These are phyloP conservation scores for Oncorhynchus clarkii DNA, from an alignment of 2,113 vertebrate genomes.

Conservation along the genomic window DNA sequence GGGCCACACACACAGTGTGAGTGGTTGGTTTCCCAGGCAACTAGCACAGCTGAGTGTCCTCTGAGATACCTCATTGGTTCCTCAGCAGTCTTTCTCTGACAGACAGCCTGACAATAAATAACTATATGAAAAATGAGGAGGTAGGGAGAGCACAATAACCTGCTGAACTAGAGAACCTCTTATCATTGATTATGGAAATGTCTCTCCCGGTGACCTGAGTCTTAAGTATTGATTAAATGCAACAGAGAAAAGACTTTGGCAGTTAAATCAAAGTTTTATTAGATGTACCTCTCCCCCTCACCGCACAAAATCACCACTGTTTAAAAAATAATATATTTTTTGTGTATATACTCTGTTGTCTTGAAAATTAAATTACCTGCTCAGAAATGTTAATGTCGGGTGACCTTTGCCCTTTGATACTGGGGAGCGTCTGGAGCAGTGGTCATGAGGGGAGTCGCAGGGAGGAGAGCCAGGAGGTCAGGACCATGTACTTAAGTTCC, in stretches of 20 bases:
- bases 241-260: conserved; percentile 65
- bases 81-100: conserved; percentile 33
- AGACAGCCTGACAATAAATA: conserved; percentile 57
- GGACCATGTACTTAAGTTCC: conserved; percentile 66
- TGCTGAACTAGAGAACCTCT: conserved; percentile 65
- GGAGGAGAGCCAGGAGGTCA: conserved; percentile 67
- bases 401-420: conserved; percentile 77
- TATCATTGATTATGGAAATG: conserved; percentile 68
- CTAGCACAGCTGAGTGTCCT: conserved; percentile 13
- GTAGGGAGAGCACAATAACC: conserved; percentile 48
- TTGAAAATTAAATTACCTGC: conserved; percentile 84
- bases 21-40: conserved; percentile 12
- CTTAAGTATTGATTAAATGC: conserved; percentile 71
- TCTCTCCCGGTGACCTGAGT: conserved; percentile 51
- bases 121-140: conserved; percentile 56
- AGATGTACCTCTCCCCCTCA: conserved; percentile 46
- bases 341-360: conserved; percentile 46
- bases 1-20: not conserved
- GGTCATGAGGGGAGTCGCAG: conserved; percentile 71
- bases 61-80: conserved; percentile 4
- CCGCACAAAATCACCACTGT: conserved; percentile 27
- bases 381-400: conserved; percentile 71
- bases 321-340: conserved; percentile 55
- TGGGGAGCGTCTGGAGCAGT: conserved; percentile 77
- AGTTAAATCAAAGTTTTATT: conserved; percentile 64